These are phyloP conservation scores for Acheta domesticus DNA, from an alignment of 2,888 invertebrate species.

Conservation along the genomic window DNA sequence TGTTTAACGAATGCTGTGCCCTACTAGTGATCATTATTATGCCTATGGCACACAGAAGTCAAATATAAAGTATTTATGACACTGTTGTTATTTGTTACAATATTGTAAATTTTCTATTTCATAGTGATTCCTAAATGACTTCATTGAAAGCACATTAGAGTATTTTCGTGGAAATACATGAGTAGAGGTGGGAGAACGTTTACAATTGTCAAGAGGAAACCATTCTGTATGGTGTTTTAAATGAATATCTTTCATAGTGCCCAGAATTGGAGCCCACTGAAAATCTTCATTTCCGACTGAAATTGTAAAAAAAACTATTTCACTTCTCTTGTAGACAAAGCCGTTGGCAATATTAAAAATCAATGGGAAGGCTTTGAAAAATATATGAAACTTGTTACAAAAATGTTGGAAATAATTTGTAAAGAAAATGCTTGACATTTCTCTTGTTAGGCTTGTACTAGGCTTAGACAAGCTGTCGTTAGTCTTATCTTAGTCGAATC, in stretches of 20 bases:
- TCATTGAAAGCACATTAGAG: too few species aligned
- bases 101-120: too few species aligned
- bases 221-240: not conserved
- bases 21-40: too few species aligned
- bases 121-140: too few species aligned
- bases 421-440: conserved; percentile 18
- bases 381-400: not conserved
- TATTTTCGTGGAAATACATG: too few species aligned
- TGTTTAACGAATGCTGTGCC: too few species aligned
- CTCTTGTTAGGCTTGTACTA: conserved; percentile 18
- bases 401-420: not conserved
- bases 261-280: not conserved
- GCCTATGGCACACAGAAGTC: too few species aligned
- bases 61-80: too few species aligned
- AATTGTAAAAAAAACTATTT: not conserved
- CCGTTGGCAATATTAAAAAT: not conserved
- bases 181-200: too few species aligned
- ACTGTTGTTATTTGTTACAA: too few species aligned
- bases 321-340: not conserved
- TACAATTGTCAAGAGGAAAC: too few species aligned
- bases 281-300: not conserved
- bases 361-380: not conserved
- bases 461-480: conserved; percentile 6
- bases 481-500: not conserved
- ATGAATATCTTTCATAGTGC: not conserved